A percentile compares a stretch with the other conserved stretches of the same genome.
Evolutionary conservation across 2,797 vertebrate genomes (phyloP).

Genomic region (Dicrostonyx torquatus): DNA sequence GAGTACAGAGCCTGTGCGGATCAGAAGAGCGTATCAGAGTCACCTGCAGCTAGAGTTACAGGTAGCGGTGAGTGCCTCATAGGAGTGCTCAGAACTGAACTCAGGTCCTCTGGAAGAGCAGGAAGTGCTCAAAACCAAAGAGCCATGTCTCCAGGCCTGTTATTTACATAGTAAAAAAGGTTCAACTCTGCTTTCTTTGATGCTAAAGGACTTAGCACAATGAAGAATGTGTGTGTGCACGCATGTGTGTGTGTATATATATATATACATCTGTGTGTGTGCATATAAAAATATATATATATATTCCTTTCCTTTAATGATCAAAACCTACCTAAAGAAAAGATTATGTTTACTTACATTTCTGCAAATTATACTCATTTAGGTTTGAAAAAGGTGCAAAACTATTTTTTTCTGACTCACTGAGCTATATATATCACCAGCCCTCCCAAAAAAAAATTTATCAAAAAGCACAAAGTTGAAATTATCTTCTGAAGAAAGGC

Average conservation of each 20-base stretch:
- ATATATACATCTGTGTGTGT: background rate
- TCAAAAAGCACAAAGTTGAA: slow-evolving; percentile 26
- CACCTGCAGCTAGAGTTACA: background rate
- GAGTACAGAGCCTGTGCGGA: background rate
- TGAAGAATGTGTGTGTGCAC: background rate
- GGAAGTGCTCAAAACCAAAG: background rate
- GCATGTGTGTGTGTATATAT: background rate
- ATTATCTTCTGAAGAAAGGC: background rate
- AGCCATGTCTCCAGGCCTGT: background rate
- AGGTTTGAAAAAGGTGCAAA: background rate
- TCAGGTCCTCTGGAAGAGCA: background rate
- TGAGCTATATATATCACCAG: background rate
- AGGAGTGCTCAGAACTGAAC: background rate
- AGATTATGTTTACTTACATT: slow-evolving; percentile 1
- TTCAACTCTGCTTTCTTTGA: background rate
- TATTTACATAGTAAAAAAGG: background rate
- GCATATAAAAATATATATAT: background rate
- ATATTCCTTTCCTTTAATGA: background rate
- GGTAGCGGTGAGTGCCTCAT: background rate
- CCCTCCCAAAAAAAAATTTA: background rate
- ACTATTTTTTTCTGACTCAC: background rate
- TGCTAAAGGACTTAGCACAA: slow-evolving; percentile 25
- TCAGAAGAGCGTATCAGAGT: background rate
- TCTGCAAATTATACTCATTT: background rate
- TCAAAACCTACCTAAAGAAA: slow-evolving; percentile 2